Evolutionary conservation across 2,113 vertebrate genomes (phyloP), one percentile per base, ranked within the genome.

Genomic region (Ginglymostoma cirratum): DNA sequence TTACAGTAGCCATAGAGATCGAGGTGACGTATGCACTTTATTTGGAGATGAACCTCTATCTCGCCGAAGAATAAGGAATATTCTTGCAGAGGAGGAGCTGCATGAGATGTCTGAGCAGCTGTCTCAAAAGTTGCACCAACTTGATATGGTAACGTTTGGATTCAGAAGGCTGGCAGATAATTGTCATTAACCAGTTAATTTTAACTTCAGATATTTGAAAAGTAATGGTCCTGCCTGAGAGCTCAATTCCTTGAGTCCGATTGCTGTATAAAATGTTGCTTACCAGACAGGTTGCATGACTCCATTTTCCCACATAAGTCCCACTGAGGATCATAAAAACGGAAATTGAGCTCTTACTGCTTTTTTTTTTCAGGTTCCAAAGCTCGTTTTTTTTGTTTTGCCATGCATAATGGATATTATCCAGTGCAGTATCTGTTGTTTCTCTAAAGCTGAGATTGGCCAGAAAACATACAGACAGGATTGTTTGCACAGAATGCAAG

Each of bases 31-130:
- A 48, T 21, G 96, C 65, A 86, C 78, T 67, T 96, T 96, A 0
- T 30, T 96, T 96, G 66, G 83, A 96, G 96, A 97, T 1, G 97
- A 97, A 95, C 96, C 97, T 42, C 96, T 97, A 96, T 97, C 96
- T 38, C 96, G 92, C 24, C 97, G 97, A 96, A 97, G 97, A 96
- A 96, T 97, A 89, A 97, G 97, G 96, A 97, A 98, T 96, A 97
- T 96, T 69, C 72, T 98, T 15, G 97, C 98, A 0, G 97, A 98
- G 94, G 96, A 98, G 96, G 98, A 98, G 96, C 97, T 99, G 90
- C 97, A 98, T 0, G 96, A 98, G 94, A 97, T 98, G 96, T 99
- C 99, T 0, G 97, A 98, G 96, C 99, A 98, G 42, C 97, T 99
- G 8, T 98, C 98, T 48, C 97, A 96, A 45, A 97, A 97, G n/a